phyloP scores from a whole-genome alignment of 2,797 vertebrate species.

The Falco naumanni region DNA sequence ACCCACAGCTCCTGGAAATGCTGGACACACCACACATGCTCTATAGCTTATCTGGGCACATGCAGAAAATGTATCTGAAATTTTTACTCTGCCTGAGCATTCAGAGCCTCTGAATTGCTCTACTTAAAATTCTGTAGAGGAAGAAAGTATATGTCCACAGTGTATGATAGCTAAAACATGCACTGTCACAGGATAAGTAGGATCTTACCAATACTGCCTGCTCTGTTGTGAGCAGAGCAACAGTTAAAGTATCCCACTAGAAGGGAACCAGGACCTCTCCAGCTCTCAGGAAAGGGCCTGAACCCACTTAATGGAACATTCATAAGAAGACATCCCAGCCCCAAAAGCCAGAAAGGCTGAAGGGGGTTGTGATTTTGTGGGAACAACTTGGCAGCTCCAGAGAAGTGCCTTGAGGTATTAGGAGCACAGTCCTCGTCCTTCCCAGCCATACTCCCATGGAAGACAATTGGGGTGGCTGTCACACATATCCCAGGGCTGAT shows the following conservation, averaged over 20 bases:
- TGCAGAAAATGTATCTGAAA: background rate
- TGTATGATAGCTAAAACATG: background rate
- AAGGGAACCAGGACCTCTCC: background rate
- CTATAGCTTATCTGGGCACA: background rate
- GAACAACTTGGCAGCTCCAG: background rate
- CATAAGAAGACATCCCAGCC: background rate
- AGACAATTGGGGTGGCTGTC: background rate
- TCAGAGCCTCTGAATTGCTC: background rate
- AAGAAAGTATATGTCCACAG: background rate
- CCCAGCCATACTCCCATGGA: background rate
- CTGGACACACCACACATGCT: background rate
- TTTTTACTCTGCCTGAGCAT: background rate
- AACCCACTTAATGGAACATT: background rate
- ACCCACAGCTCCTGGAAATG: background rate
- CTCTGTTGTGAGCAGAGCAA: background rate
- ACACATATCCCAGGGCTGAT: background rate
- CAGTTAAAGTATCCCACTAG: background rate
- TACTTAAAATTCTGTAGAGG: background rate
- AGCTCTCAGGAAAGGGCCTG: background rate
- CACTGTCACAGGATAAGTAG: background rate
- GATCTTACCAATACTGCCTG: background rate
- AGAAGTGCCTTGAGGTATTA: background rate
- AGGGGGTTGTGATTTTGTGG: background rate
- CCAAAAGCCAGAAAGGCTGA: background rate
- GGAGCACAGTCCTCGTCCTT: background rate